Percentiles rank a stretch among this genome's conserved stretches.
phyloP scores from a whole-genome alignment of 30 jellyfish, hydroid and myxozoan genomes.

The Catostylus mosaicus region DNA sequence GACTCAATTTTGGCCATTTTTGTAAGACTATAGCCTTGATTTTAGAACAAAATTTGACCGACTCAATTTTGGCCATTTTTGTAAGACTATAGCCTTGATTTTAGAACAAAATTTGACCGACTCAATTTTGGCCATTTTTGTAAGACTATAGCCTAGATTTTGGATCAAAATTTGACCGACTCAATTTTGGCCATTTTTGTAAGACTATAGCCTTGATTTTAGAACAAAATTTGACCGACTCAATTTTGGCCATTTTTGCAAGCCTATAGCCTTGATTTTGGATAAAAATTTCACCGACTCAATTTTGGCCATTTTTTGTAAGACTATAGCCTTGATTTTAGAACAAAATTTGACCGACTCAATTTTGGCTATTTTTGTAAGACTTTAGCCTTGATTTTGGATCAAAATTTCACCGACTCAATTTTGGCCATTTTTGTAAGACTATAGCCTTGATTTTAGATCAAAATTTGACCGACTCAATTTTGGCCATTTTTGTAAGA shows the following conservation, averaged over 20 bases:
- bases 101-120: not conserved
- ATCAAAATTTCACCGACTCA: not conserved
- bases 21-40: too few species aligned
- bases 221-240: not conserved
- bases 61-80: too few species aligned
- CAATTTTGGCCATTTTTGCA: not conserved
- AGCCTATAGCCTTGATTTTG: conserved; percentile 31
- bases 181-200: not conserved
- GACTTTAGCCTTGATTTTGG: not conserved
- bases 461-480: not conserved
- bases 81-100: not conserved
- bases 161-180: too few species aligned
- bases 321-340: too few species aligned
- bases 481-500: not conserved
- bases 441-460: not conserved
- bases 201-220: conserved; percentile 2
- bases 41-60: too few species aligned
- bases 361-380: not conserved
- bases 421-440: not conserved
- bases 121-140: not conserved
- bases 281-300: not conserved
- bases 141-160: too few species aligned
- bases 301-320: not conserved
- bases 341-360: not conserved
- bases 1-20: too few species aligned